These are phyloP conservation scores for Dermolepida albohirtum DNA, from an alignment of 2,888 invertebrate species.

Conservation along the genomic window DNA sequence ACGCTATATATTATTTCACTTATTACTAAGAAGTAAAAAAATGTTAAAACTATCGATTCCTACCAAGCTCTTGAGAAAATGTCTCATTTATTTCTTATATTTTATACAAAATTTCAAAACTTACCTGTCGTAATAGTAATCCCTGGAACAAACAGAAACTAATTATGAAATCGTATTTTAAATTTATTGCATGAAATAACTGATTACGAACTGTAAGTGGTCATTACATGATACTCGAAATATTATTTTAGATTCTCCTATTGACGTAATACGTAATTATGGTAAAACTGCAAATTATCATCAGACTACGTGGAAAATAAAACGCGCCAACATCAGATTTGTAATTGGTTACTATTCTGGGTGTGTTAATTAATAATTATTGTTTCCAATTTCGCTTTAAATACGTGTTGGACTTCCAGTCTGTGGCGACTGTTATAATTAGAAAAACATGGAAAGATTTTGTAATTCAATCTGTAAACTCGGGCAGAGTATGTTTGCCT, in stretches of 20 bases:
- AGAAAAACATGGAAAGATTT: too few relatives aligned
- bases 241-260: neutral
- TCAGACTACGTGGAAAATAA: slow-evolving; percentile 14
- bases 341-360: slow-evolving; percentile 10
- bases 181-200: neutral
- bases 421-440: too few relatives aligned
- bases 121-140: slow-evolving; percentile 78
- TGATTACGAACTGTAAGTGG: slow-evolving; percentile 48
- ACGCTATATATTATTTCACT: too few relatives aligned
- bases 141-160: slow-evolving; percentile 70
- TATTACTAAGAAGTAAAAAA: too few relatives aligned
- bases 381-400: neutral
- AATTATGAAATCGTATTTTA: neutral
- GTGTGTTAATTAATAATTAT: neutral
- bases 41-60: too few relatives aligned
- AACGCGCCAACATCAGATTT: neutral
- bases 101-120: slow-evolving; percentile 53
- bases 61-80: too few relatives aligned
- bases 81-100: too few relatives aligned
- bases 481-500: neutral
- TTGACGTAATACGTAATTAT: slow-evolving; percentile 19
- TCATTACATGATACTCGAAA: slow-evolving; percentile 17
- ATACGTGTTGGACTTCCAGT: too few relatives aligned
- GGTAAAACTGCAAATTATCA: slow-evolving; percentile 9
- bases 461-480: too few relatives aligned